Base-by-base conservation (phyloP, 2,888 invertebrate species). In the Dione juno region DNA sequence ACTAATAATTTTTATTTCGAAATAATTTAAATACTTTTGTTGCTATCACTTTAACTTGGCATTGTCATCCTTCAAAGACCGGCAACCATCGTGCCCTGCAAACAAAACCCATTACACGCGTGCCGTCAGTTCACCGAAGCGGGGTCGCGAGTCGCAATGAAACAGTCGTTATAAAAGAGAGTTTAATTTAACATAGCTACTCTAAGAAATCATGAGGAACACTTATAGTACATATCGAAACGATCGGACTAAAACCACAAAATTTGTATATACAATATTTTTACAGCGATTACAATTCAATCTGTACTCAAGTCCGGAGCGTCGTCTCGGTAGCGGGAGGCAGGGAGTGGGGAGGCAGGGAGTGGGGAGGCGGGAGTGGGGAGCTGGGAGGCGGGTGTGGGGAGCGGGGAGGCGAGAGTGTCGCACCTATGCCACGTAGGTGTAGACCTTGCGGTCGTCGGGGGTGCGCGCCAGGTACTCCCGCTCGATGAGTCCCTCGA, bases 401-500 rank as follows among this genome's bases (percentile, higher is more conserved):
- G 9, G 28, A 45, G 28, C 11, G n/a, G 19, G 59, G 13, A 50
- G 45, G 21, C n/a, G 21, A 45, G 48, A 41, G 68, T n/a, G 57
- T 82, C 85, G 84, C 78, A 89, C 89, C 94, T 95, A 98, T 94
- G 98, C 98, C 93, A 98, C 97, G 94, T 98, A 98, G 79, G 97
- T 97, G 94, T 98, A 98, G 84, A 98, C 96, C 95, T 98, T 98
- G 93, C 97, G 95, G 95, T 99, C 99, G 93, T 99, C 98, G 71
- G 98, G 97, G 85, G 99, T 98, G 90, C 99, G 96, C 79, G 98
- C 98, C 86, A 99, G 95, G 94, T 99, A 99, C 94, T 99, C 99
- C 79, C 99, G 95, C 94, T 99, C 99, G 89, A 99, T 99, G 84
- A 99, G 96, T 75, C 99, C 98, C 94, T 99, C 99, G 93, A 99